Base-by-base conservation (phyloP, 2,113 vertebrate species). In the Tylochromis polylepis region DNA sequence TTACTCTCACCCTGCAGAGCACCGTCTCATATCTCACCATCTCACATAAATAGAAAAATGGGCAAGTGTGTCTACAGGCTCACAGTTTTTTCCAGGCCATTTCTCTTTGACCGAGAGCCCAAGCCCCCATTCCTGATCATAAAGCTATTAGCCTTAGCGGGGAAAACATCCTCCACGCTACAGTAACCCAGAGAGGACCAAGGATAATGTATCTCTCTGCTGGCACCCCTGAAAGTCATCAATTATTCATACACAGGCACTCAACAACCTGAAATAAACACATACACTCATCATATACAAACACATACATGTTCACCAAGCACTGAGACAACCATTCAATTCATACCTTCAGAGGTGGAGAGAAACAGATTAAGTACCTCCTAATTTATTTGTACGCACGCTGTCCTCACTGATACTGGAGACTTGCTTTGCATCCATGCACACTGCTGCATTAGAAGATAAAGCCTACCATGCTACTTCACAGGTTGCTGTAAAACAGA, bases 231-330 rank as follows among this genome's bases (percentile, higher is more conserved):
- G 87, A 90, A 87, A 78, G 38, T 78, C 85, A 95, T 95, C 90
- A 93, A 95, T 95, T 91, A 95, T 95, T 95, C 87, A 95, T 81
- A 90, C 84, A 20, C 87, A 85, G 84, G 24, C 92, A 87, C 91
- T 92, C 88, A 78, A 49, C 53, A 82, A 88, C 83, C 90, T 88
- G 92, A 89, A 87, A 92, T 86, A 90, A 89, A 92, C 91, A 93
- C 91, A 89, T 75, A 88, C 83, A 57, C 85, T 56, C 56, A 49
- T 15, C 59, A 46, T 55, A 79, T 85, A 89, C 79, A 85, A 82
- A 84, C 58, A 89, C 62, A 90, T 67, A 57, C 78, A 88, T 79
- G 62, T 51, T 79, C 81, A 12, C 11, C n/a, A 12, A 43, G 8
- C 20, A 29, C 79, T 15, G 38, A 65, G 16, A 51, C 51, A 14